phyloP scores from a whole-genome alignment of 2,113 vertebrate genomes.

The Zosterops pallidus region DNA sequence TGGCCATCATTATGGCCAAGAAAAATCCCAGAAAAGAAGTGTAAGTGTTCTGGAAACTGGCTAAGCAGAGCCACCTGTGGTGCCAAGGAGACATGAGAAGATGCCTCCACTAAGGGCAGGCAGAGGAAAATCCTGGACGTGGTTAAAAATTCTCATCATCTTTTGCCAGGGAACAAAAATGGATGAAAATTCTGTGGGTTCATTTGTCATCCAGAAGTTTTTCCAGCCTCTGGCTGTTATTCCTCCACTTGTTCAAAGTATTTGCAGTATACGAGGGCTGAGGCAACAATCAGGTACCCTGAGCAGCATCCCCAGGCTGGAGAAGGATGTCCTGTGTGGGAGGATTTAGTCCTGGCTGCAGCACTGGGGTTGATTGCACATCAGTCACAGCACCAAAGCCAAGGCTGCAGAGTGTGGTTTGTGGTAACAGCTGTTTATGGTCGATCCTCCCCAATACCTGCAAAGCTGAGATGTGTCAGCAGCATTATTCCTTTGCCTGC shows the following conservation, averaged over 20 bases:
- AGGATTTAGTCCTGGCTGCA: neutral
- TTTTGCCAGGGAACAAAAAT: neutral
- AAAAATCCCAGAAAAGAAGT: neutral
- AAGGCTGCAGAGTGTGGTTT: neutral
- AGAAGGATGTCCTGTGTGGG: neutral
- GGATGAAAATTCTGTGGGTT: neutral
- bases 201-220: neutral
- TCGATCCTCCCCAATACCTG: neutral
- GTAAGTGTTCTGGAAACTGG: neutral
- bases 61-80: neutral
- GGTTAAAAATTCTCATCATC: neutral
- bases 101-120: neutral
- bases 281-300: neutral
- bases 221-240: neutral
- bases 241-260: neutral
- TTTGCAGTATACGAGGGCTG: rapidly evolving
- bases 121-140: neutral
- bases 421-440: neutral
- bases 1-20: neutral
- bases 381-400: neutral
- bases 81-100: neutral
- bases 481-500: neutral
- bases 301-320: neutral
- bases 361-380: neutral
- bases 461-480: neutral